Percentiles rank a stretch among this genome's conserved stretches.
phyloP scores from a whole-genome alignment of 2,797 vertebrate species.

The Cossypha caffra region DNA sequence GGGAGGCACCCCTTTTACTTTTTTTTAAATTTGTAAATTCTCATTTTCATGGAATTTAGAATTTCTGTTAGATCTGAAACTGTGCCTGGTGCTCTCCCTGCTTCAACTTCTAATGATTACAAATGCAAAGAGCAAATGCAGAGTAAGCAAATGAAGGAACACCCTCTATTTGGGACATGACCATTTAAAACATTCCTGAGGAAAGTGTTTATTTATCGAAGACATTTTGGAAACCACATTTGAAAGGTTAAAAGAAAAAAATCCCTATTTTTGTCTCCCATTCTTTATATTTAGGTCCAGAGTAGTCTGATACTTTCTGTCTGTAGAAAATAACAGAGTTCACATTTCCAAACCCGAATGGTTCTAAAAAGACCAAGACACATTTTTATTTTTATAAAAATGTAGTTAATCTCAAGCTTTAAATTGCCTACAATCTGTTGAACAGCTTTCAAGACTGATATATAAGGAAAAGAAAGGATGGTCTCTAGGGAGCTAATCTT shows the following conservation, averaged over 20 bases:
- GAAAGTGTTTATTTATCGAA: not conserved
- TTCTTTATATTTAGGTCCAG: not conserved
- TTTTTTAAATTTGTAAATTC: not conserved
- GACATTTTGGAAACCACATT: not conserved
- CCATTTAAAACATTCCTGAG: not conserved
- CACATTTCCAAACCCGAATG: not conserved
- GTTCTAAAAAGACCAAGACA: not conserved
- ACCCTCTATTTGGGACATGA: not conserved
- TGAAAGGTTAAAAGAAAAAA: not conserved
- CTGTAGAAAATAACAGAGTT: not conserved
- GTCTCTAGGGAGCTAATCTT: slow-evolving; percentile 14
- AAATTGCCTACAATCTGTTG: not conserved
- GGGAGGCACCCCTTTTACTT: not conserved
- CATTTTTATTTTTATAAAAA: accelerated
- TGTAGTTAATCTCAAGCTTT: not conserved
- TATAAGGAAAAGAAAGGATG: not conserved
- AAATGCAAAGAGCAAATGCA: not conserved
- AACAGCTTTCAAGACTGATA: not conserved
- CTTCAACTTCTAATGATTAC: not conserved
- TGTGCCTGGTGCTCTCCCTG: not conserved
- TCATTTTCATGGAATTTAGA: not conserved
- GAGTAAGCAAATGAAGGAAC: not conserved
- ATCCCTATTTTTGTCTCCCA: not conserved
- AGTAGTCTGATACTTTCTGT: not conserved
- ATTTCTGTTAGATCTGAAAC: not conserved